Percentiles rank a stretch among this genome's conserved stretches.
Conservation (phyloP, 2,888 invertebrate species). For the Ectemnius continuus region DNA sequence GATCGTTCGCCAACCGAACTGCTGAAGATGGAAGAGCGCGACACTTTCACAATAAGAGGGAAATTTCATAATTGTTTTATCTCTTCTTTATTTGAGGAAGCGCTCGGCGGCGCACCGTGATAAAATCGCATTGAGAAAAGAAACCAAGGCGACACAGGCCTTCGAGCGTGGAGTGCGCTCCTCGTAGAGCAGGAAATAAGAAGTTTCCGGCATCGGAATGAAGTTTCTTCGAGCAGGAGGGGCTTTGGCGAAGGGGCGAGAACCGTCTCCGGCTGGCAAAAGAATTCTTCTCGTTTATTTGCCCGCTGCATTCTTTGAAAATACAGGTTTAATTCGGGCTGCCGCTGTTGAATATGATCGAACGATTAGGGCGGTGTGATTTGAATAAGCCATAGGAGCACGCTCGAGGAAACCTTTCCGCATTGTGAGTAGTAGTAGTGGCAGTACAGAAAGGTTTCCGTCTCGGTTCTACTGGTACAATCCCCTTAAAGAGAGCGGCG, state of each 20-base stretch:
- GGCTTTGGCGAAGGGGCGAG: constrained; percentile 1
- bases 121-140: not conserved
- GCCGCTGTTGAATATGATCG: constrained; percentile 3
- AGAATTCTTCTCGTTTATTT: too few relatives aligned
- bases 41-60: constrained; percentile 32
- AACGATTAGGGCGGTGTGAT: constrained; percentile 34
- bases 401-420: constrained; percentile 51
- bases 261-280: too few relatives aligned
- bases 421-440: constrained; percentile 14
- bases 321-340: not conserved
- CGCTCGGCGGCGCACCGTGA: constrained; percentile 19
- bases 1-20: not conserved
- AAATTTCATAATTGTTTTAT: constrained; percentile 41
- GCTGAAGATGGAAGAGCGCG: too few relatives aligned
- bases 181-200: too few relatives aligned
- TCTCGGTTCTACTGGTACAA: constrained; percentile 46
- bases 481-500: constrained; percentile 53
- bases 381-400: constrained; percentile 37
- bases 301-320: too few relatives aligned
- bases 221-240: constrained; percentile 19
- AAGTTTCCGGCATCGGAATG: not conserved
- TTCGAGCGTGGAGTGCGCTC: too few relatives aligned
- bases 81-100: constrained; percentile 40
- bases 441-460: constrained; percentile 51
- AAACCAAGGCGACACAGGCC: too few relatives aligned